Evolutionary conservation across 2,797 vertebrate species (phyloP), one percentile per base, ranked within the genome.

Genomic region (Gallinago stenura): DNA sequence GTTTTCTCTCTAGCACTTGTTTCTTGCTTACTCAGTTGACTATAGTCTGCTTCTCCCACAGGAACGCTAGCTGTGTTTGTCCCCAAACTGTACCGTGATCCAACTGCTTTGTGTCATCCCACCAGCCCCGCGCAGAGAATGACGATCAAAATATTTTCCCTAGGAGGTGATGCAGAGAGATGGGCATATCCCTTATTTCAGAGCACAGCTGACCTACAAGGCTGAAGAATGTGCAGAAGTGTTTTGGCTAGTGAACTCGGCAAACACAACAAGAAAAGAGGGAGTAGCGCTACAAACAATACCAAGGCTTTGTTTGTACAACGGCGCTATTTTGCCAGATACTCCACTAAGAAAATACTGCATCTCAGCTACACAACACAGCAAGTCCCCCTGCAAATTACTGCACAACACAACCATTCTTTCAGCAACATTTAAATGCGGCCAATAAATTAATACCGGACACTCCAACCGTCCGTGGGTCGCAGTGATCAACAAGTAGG

Each of bases 1-100:
- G 89, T 97, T 96, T 94, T 90, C 61, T 72, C 93, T 84, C 62
- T 93, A 84, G 28, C 87, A 79, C 68, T 90, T 9, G 12, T 88
- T 92, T 96, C 84, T 95, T 95, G 96, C 94, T 97, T 95, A 96
- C 91, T 96, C 95, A 87, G 90, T 97, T 97, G 95, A 95, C 91
- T 96, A 96, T 88, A 96, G 92, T 89, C 94, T 95, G 93, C 88
- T 75, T 87, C 91, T 92, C 90, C 91, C 91, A 71, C 81, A 96
- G 70, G 93, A 94, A 94, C 28, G 19, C 72, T 94, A 88, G 90
- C 93, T 96, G 89, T 96, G 95, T 95, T 97, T 96, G 96, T 96
- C 89, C 94, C 85, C 95, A 94, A 89, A 96, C 95, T 87, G 83
- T 11, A 96, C 68, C 75, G 12, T 84, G 92, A 94, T 97, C 94